Evolutionary conservation across 64 coral and sea anemone species (phyloP).

Genomic region (Astreopora myriophthalma): DNA sequence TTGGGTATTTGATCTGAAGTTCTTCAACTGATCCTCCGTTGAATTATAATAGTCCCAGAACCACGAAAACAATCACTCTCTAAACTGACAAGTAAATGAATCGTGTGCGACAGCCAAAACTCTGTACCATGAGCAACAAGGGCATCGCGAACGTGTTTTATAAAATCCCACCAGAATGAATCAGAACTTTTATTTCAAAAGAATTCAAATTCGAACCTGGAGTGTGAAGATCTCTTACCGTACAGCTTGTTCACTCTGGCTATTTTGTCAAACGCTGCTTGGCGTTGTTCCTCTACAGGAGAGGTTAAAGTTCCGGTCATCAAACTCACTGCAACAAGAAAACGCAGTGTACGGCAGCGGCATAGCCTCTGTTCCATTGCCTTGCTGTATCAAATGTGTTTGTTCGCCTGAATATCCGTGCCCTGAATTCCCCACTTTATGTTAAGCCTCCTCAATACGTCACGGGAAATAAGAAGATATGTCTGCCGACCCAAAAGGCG

Average conservation of each 20-base stretch:
- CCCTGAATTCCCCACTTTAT: slow-evolving; percentile 21
- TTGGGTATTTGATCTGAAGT: background rate
- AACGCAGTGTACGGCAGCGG: background rate
- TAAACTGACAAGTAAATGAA: background rate
- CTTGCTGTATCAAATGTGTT: background rate
- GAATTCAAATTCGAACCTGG: background rate
- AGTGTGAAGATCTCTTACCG: background rate
- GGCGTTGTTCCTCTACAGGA: slow-evolving; percentile 6
- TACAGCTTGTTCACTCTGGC: slow-evolving; percentile 5
- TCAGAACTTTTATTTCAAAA: background rate
- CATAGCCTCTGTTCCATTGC: background rate
- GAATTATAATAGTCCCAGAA: background rate
- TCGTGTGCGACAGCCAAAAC: background rate
- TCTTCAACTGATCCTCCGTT: background rate
- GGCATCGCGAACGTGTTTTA: too few species aligned
- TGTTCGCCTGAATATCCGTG: slow-evolving; percentile 3
- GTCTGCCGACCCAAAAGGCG: background rate
- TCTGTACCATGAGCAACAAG: background rate
- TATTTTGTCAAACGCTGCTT: slow-evolving; percentile 29
- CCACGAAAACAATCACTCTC: too few species aligned
- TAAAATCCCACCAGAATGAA: background rate
- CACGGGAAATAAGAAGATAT: slow-evolving; percentile 19
- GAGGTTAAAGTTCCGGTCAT: background rate
- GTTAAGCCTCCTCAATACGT: slow-evolving; percentile 1
- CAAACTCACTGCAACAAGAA: background rate